Conservation (phyloP, 2,888 invertebrate genomes). For the Coenonympha arcania region DNA sequence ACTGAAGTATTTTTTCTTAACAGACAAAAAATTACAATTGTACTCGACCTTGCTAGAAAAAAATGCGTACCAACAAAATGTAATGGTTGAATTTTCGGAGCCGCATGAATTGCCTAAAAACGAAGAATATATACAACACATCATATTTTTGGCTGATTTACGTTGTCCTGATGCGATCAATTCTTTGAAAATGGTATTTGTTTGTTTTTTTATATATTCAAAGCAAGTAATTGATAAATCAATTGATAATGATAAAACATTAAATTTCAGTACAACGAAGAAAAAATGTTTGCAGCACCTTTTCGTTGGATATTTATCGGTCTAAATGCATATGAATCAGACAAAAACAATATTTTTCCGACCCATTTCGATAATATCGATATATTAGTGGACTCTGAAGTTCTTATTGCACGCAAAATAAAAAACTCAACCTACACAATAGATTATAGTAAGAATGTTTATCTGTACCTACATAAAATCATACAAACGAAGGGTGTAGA, state of each 20-base stretch:
- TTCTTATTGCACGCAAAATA: slow-evolving; percentile 34
- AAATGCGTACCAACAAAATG: slow-evolving; percentile 34
- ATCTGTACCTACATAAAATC: background rate
- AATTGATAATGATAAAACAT: background rate
- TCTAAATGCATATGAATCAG: slow-evolving; percentile 16
- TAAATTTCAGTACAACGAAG: slow-evolving; percentile 35
- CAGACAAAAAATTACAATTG: slow-evolving; percentile 45
- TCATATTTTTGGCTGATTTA: slow-evolving; percentile 50
- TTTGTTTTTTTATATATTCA: background rate
- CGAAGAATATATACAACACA: slow-evolving; percentile 41
- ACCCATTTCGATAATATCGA: slow-evolving; percentile 35
- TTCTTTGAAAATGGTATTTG: slow-evolving; percentile 74
- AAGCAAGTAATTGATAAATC: background rate
- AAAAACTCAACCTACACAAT: slow-evolving; percentile 34
- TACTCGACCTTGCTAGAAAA: slow-evolving; percentile 37
- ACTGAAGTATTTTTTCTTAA: slow-evolving; percentile 29
- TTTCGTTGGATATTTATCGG: slow-evolving; percentile 56
- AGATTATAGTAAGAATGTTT: slow-evolving; percentile 42
- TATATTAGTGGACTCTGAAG: slow-evolving; percentile 51
- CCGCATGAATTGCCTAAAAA: slow-evolving; percentile 31
- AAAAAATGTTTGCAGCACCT: slow-evolving; percentile 46
- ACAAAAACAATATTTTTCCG: slow-evolving; percentile 30
- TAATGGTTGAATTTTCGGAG: slow-evolving; percentile 41
- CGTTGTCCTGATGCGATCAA: slow-evolving; percentile 40
- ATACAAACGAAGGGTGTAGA: background rate